A percentile compares a stretch with the other conserved stretches of the same genome.
Conservation (phyloP, 2,888 invertebrate species). For the Chelonus formosanus region DNA sequence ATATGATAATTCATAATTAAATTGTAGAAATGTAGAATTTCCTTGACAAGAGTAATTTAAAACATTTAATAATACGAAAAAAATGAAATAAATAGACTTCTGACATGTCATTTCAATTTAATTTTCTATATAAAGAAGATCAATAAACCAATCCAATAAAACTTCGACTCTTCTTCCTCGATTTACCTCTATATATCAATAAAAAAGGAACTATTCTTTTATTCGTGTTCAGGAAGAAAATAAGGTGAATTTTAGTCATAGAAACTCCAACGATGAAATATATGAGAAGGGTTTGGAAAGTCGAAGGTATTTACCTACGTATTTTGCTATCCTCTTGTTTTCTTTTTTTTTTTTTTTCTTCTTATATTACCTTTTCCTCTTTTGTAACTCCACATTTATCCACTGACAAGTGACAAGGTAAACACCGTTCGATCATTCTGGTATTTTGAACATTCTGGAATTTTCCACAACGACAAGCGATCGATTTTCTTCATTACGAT, state of each 20-base stretch:
- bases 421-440: conserved; percentile 41
- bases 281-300: conserved; percentile 21
- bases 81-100: too few relatives aligned
- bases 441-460: conserved; percentile 29
- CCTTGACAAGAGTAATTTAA: too few relatives aligned
- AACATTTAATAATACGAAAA: too few relatives aligned
- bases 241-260: conserved; percentile 9
- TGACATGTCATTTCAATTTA: not conserved
- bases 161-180: not conserved
- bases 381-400: conserved; percentile 30
- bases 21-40: too few relatives aligned
- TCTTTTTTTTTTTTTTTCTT: conserved; percentile 24
- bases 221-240: conserved; percentile 3
- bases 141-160: conserved; percentile 10
- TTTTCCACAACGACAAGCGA: conserved; percentile 33
- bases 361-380: conserved; percentile 18
- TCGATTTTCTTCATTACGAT: conserved; percentile 31
- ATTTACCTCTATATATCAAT: conserved; percentile 7
- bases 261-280: conserved; percentile 10
- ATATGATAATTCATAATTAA: too few relatives aligned
- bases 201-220: conserved; percentile 3
- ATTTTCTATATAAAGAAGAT: conserved; percentile 1
- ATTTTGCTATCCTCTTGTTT: not conserved
- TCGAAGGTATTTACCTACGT: conserved; percentile 8
- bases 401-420: conserved; percentile 38